These are phyloP conservation scores for Chrysodeixis includens DNA, from an alignment of 2,888 invertebrate species.

Conservation along the genomic window DNA sequence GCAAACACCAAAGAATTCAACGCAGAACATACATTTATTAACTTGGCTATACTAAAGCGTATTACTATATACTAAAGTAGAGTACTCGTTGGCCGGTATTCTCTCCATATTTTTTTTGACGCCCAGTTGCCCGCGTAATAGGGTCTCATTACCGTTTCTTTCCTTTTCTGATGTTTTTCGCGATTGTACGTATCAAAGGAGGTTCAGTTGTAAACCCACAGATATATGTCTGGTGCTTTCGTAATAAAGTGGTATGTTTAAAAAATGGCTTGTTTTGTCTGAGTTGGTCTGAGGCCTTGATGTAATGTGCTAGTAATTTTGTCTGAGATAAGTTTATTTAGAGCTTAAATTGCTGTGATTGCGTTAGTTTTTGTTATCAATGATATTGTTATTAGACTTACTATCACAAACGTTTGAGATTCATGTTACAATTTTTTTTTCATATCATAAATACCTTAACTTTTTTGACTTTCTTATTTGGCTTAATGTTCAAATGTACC, in stretches of 20 bases:
- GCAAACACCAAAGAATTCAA: slow-evolving; percentile 10
- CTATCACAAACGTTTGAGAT: too few relatives aligned
- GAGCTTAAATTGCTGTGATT: too few relatives aligned
- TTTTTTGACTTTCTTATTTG: too few relatives aligned
- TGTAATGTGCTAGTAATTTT: background rate
- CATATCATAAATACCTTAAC: too few relatives aligned
- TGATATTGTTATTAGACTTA: too few relatives aligned
- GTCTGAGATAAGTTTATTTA: background rate
- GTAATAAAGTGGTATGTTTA: slow-evolving; percentile 18
- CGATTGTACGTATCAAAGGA: slow-evolving; percentile 41
- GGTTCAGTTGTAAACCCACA: slow-evolving; percentile 27
- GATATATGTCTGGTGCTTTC: slow-evolving; percentile 27
- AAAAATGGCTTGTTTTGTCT: background rate
- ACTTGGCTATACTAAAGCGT: background rate
- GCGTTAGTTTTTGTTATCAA: too few relatives aligned
- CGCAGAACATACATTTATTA: slow-evolving; percentile 15
- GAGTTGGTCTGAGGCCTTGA: background rate
- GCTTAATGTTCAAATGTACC: too few relatives aligned
- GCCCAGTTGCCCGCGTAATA: slow-evolving; percentile 39
- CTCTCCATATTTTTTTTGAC: slow-evolving; percentile 31
- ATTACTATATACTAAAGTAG: too few relatives aligned
- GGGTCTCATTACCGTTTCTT: slow-evolving; percentile 44
- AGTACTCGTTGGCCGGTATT: slow-evolving; percentile 17
- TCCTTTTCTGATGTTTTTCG: slow-evolving; percentile 40
- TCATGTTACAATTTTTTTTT: too few relatives aligned